A percentile compares a stretch with the other conserved stretches of the same genome.
Evolutionary conservation across 2,888 invertebrate genomes (phyloP).

Genomic region (Epistrophella euchroma): DNA sequence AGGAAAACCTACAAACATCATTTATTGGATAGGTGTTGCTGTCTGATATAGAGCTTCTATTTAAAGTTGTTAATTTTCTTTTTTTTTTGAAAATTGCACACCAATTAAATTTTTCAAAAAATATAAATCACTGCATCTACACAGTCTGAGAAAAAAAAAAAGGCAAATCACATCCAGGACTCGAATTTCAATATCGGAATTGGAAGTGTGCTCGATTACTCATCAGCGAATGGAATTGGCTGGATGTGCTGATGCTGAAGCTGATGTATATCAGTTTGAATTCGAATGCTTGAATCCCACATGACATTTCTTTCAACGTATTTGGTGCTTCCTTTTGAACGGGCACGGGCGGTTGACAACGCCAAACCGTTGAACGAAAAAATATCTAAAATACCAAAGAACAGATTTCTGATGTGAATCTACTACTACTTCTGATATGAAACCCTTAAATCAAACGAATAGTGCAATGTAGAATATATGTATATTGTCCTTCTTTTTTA

Average conservation of each 20-base stretch:
- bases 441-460: constrained; percentile 52
- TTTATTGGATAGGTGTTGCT: no score
- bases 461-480: not conserved
- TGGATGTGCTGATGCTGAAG: not conserved
- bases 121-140: not conserved
- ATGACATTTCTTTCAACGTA: constrained; percentile 46
- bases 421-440: constrained; percentile 31
- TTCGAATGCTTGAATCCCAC: constrained; percentile 30
- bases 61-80: no score
- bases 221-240: constrained; percentile 47
- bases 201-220: constrained; percentile 68
- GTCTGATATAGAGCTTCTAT: no score
- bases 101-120: not conserved
- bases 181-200: constrained; percentile 65
- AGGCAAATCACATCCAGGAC: constrained; percentile 15
- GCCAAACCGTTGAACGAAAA: constrained; percentile 13
- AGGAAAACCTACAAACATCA: no score
- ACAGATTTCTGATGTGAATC: constrained; percentile 42
- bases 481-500: not conserved
- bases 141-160: not conserved
- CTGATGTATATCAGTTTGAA: constrained; percentile 63
- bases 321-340: constrained; percentile 44
- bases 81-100: not conserved
- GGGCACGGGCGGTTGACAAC: not conserved
- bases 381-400: constrained; percentile 36